Conservation (phyloP, 37 sponge, comb jelly and placozoan genomes). For the Diacarnus erythraeanus region DNA sequence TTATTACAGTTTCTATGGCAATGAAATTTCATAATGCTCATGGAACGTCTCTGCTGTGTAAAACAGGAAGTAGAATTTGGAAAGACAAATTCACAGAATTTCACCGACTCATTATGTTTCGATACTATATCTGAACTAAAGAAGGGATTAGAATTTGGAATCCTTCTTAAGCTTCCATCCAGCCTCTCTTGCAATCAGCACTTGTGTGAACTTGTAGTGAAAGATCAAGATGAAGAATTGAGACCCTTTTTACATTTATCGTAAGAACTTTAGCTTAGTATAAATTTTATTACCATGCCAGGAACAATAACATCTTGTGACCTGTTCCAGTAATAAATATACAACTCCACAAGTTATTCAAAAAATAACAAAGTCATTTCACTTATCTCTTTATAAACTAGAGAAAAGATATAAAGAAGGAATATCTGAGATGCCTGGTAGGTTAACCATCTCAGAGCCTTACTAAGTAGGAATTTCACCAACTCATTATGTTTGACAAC, state of each 20-base stretch:
- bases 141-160: constrained; percentile 27
- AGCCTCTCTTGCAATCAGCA: neutral
- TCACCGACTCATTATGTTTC: neutral
- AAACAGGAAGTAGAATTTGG: neutral
- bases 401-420: no score
- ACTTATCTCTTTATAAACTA: no score
- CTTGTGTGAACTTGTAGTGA: constrained; percentile 24
- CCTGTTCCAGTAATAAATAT: neutral
- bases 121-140: neutral
- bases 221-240: neutral
- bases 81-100: neutral
- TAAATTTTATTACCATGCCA: neutral
- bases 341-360: no score
- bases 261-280: neutral
- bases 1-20: neutral
- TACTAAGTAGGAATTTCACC: no score
- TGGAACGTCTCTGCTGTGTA: neutral
- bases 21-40: constrained; percentile 1
- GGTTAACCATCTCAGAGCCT: no score
- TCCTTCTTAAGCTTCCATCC: constrained; percentile 8
- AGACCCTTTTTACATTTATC: neutral
- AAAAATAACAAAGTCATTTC: no score
- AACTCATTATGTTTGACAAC: no score
- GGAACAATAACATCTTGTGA: neutral
- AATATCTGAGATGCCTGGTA: no score